Evolutionary conservation across 2,113 vertebrate genomes (phyloP).

Genomic region (Uria aalge): DNA sequence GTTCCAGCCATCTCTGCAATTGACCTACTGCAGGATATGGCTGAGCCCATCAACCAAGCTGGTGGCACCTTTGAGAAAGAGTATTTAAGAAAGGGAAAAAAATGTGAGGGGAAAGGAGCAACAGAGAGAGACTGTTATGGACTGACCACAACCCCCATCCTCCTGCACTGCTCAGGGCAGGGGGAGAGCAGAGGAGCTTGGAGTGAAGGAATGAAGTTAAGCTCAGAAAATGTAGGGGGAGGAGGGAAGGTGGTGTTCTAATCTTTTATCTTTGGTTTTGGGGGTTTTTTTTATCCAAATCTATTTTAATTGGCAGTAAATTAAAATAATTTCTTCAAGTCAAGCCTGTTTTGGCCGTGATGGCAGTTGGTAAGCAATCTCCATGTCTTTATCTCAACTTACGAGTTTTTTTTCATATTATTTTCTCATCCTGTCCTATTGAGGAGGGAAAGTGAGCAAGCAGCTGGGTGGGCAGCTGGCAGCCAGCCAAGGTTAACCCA

Average conservation of each 20-base stretch:
- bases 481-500: not conserved
- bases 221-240: not conserved
- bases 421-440: not conserved
- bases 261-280: not conserved
- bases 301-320: not conserved
- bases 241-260: not conserved
- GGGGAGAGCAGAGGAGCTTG: not conserved
- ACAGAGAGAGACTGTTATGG: not conserved
- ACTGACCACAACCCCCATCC: too few relatives aligned
- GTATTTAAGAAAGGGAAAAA: not conserved
- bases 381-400: not conserved
- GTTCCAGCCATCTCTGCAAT: not conserved
- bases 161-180: rapidly evolving
- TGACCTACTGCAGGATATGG: not conserved
- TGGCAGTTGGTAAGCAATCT: not conserved
- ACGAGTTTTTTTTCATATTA: not conserved
- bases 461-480: not conserved
- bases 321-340: not conserved
- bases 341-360: not conserved
- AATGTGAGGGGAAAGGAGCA: not conserved
- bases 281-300: not conserved
- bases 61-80: not conserved
- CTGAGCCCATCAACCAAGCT: not conserved
- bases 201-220: not conserved
- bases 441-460: not conserved